A percentile compares a stretch with the other conserved stretches of the same genome.
These are phyloP conservation scores for Cerastis leucographa DNA, from an alignment of 2,888 invertebrate species.

Conservation along the genomic window DNA sequence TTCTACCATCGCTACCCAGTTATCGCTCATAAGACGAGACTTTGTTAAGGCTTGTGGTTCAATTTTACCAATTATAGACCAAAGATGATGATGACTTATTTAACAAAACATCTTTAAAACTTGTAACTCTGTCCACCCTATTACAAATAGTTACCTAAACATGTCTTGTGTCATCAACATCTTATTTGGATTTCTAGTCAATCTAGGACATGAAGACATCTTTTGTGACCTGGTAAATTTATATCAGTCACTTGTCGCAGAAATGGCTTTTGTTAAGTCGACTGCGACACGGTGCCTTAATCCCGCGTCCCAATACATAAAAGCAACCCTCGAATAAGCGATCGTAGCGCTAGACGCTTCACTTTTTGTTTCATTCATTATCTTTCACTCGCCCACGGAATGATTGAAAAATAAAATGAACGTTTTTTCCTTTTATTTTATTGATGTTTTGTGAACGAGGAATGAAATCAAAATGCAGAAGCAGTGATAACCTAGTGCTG, in stretches of 20 bases:
- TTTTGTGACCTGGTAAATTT: neutral
- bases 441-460: neutral
- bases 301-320: neutral
- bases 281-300: slow-evolving; percentile 7
- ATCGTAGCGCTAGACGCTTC: neutral
- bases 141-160: neutral
- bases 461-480: neutral
- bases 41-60: neutral
- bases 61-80: neutral
- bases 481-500: too few relatives aligned
- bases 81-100: neutral
- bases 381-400: neutral
- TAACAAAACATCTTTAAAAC: neutral
- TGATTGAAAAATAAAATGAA: neutral
- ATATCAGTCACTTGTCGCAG: neutral
- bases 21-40: neutral
- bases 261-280: slow-evolving; percentile 3
- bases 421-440: neutral
- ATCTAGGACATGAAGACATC: slow-evolving; percentile 3
- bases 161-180: neutral
- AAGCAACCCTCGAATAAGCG: neutral
- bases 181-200: neutral
- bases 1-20: neutral
- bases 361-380: neutral
- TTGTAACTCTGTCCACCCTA: neutral